Evolutionary conservation across 1,140 invertebrate genomes (phyloP).

Genomic region (Drosophila truncata): DNA sequence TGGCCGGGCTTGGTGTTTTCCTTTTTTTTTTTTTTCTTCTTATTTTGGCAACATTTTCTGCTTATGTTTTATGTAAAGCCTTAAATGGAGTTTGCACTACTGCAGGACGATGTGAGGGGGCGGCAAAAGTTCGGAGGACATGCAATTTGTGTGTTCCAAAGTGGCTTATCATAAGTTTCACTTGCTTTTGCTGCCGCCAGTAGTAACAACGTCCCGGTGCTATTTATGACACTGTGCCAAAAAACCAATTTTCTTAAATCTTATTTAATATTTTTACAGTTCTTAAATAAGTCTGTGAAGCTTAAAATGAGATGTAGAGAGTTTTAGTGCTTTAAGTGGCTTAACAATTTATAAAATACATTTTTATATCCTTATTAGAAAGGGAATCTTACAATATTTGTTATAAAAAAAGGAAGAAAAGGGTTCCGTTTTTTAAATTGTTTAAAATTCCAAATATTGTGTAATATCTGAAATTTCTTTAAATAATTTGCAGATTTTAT

Average conservation of each 20-base stretch:
- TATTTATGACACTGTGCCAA: slow-evolving; percentile 14
- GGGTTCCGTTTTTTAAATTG: too few species aligned
- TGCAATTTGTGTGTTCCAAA: slow-evolving; percentile 45
- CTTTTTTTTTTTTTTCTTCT: not conserved
- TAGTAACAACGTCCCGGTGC: not conserved
- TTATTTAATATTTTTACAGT: not conserved
- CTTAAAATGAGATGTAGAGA: not conserved
- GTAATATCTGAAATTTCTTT: too few species aligned
- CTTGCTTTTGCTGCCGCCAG: not conserved
- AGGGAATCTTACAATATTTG: too few species aligned
- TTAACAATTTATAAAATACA: too few species aligned
- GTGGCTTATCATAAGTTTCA: slow-evolving; percentile 43
- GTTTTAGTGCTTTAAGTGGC: not conserved
- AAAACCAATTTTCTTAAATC: slow-evolving; percentile 21
- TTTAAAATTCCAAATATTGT: too few species aligned
- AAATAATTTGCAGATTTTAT: too few species aligned
- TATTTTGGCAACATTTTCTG: slow-evolving; percentile 44
- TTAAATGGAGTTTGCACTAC: slow-evolving; percentile 44
- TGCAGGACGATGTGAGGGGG: slow-evolving; percentile 10
- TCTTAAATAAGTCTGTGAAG: not conserved
- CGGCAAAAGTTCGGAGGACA: slow-evolving; percentile 30
- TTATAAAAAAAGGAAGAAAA: too few species aligned
- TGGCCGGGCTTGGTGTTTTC: slow-evolving; percentile 19
- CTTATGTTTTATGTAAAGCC: slow-evolving; percentile 54
- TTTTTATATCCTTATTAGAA: too few species aligned